Evolutionary conservation across 1,140 invertebrate genomes (phyloP), one percentile per base, ranked within the genome.

Genomic region (Plutomurus gul): DNA sequence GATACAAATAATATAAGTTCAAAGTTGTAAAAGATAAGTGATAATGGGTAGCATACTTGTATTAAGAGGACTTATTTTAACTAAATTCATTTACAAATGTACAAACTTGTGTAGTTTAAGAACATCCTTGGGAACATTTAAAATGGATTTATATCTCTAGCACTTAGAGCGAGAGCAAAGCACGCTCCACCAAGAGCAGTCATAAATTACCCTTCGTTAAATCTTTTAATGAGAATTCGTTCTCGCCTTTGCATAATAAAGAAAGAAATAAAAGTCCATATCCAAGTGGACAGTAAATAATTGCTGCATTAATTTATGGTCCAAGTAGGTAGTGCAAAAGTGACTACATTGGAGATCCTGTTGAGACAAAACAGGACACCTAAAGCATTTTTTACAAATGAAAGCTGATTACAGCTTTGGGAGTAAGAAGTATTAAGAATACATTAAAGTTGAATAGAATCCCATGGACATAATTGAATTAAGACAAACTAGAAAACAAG

Each of bases 231-330:
- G 56, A 33, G 27, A 6, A 36, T 27, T 36, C 56, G 36, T 65
- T 65, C 56, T 65, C 56, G 56, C 56, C 30, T 36, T 11, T n/a
- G 56, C 16, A 36, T 27, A 16, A n/a, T 65, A 65, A 65, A 65
- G 27, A 65, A 65, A 7, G 56, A 65, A 65, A 65, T 65, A 65
- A 65, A 65, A 65, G 56, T 65, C 27, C 30, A 36, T 33, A 30
- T 6, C 25, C 27, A 65, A 65, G 56, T 65, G 27, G 56, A 65
- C 56, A 65, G 36, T 65, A 65, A 65, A 65, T 65, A 65, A 65
- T 65, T 65, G 56, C 56, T 13, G 27, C 36, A 33, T 65, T 65
- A 65, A 65, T 65, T 65, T 65, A 65, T 65, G 27, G 56, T 65
- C 30, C 30, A 65, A 65, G 25, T 33, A 65, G 30, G 56, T 16